Percentiles rank a stretch among this genome's conserved stretches.
These are phyloP conservation scores for Rhynchotus rufescens DNA, from an alignment of 2,797 vertebrate genomes.

Conservation along the genomic window DNA sequence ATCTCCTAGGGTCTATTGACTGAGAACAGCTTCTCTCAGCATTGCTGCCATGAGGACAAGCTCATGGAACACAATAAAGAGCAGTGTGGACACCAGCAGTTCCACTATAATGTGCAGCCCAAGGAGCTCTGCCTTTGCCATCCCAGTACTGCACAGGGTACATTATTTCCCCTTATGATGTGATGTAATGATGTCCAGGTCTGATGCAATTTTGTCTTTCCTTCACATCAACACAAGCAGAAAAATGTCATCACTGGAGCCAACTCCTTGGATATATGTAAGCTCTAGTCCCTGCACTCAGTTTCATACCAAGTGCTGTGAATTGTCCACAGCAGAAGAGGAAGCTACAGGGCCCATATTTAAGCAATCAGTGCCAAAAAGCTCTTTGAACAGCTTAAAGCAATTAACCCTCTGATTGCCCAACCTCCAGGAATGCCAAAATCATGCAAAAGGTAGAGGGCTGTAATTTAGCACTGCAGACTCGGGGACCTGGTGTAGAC, in stretches of 20 bases:
- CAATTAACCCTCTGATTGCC: neutral
- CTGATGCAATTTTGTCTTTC: too few relatives aligned
- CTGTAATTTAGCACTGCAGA: neutral
- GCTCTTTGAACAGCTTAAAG: neutral
- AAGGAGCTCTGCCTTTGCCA: too few relatives aligned
- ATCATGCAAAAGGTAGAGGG: neutral
- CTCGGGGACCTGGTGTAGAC: fast-evolving
- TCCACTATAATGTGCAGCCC: too few relatives aligned
- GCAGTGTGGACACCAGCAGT: too few relatives aligned
- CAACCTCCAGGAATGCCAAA: neutral
- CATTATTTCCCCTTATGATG: too few relatives aligned
- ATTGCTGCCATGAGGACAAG: too few relatives aligned
- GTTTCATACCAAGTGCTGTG: constrained; percentile 10
- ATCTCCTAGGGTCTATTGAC: too few relatives aligned
- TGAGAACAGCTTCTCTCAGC: too few relatives aligned
- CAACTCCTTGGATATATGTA: neutral
- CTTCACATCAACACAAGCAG: neutral
- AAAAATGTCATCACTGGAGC: neutral
- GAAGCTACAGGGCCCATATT: neutral
- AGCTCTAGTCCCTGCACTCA: neutral
- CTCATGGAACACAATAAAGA: too few relatives aligned
- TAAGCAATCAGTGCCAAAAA: neutral
- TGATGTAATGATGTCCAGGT: too few relatives aligned
- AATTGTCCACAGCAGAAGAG: neutral
- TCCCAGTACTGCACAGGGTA: too few relatives aligned